Evolutionary conservation across 1,140 invertebrate species (phyloP).

Genomic region (Drosophila suzukii): DNA sequence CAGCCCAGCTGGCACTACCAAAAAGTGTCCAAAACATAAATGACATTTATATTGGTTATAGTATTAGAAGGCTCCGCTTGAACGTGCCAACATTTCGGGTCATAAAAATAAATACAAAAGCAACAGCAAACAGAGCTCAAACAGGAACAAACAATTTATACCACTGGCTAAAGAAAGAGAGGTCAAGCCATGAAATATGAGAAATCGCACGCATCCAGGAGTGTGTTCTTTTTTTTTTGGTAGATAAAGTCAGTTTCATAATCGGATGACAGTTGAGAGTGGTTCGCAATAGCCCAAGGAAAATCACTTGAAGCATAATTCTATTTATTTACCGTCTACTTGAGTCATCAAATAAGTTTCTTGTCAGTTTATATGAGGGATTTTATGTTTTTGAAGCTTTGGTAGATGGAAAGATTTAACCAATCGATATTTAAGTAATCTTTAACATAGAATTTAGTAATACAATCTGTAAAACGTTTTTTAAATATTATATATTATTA

Average conservation of each 20-base stretch:
- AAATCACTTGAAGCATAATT: background rate
- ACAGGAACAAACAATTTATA: conserved; percentile 68
- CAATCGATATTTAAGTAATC: no score
- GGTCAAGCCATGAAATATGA: conserved; percentile 75
- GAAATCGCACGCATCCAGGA: conserved; percentile 36
- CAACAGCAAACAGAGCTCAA: conserved; percentile 32
- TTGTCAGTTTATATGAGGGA: background rate
- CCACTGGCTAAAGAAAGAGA: conserved; percentile 43
- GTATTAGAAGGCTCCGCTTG: conserved; percentile 61
- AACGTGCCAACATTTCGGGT: conserved; percentile 55
- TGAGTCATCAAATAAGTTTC: background rate
- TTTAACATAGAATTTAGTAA: no score
- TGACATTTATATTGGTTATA: conserved; percentile 80
- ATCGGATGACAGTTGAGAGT: conserved; percentile 15
- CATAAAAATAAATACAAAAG: conserved; percentile 52
- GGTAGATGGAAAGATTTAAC: no score
- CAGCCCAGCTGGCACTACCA: conserved; percentile 22
- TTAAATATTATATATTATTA: no score
- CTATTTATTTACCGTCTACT: conserved; percentile 6
- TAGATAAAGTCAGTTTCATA: conserved; percentile 38
- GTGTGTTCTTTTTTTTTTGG: background rate
- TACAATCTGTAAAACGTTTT: no score
- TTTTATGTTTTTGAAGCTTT: background rate
- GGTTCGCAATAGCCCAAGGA: background rate
- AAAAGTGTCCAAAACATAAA: conserved; percentile 75